Evolutionary conservation across 2,888 invertebrate species (phyloP).

Genomic region (Drosophila fungiperda): DNA sequence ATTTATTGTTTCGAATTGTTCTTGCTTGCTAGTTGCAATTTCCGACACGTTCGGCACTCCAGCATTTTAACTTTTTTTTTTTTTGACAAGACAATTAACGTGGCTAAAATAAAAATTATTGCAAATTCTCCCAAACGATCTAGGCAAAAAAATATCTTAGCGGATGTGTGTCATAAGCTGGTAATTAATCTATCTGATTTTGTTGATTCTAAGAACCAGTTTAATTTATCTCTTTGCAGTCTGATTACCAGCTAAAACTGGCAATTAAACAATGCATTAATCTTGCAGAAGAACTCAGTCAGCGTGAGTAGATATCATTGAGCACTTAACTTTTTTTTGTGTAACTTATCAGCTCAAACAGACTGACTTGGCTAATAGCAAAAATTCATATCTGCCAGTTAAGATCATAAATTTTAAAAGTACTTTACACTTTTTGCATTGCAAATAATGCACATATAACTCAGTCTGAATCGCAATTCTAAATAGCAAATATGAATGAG

Average conservation of each 20-base stretch:
- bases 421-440: neutral
- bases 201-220: conserved; percentile 25
- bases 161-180: conserved; percentile 60
- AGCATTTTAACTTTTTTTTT: conserved; percentile 57
- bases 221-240: conserved; percentile 23
- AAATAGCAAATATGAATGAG: neutral
- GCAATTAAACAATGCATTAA: conserved; percentile 3
- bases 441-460: neutral
- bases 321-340: neutral
- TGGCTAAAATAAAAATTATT: conserved; percentile 50
- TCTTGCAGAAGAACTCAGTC: conserved; percentile 3
- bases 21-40: neutral
- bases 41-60: neutral
- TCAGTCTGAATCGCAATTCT: neutral
- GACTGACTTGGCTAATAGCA: neutral
- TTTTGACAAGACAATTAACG: conserved; percentile 48
- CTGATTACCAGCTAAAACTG: conserved; percentile 20
- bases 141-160: conserved; percentile 2
- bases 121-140: conserved; percentile 21
- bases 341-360: neutral
- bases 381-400: neutral
- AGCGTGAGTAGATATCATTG: neutral
- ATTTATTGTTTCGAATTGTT: neutral
- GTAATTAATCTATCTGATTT: conserved; percentile 27
- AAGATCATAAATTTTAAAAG: neutral